Evolutionary conservation across 2,797 vertebrate genomes (phyloP), one percentile per base, ranked within the genome.

Genomic region (Pitangus sulphuratus): DNA sequence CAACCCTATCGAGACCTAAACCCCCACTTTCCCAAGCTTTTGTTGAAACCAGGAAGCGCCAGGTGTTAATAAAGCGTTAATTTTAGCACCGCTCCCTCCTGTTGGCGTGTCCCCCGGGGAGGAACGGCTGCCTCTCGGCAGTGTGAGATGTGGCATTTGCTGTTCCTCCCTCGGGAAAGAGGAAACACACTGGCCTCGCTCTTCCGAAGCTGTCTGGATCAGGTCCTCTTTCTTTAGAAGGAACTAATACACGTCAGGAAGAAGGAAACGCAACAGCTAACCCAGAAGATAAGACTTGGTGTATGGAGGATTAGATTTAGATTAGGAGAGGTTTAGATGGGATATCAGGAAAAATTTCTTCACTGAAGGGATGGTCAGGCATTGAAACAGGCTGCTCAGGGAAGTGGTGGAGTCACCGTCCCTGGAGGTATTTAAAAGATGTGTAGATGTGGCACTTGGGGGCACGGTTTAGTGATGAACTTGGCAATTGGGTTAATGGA

Each of bases 101-200:
- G 25, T 2, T 5, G 54, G 33, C 2, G 68, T 17, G 48, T 53
- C 45, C 12, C 12, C 35, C 3, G 40, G 60, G 62, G 61, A 66
- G 84, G 44, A 48, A 26, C 5, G 50, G 17, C 65, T 13, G 71
- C 15, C 71, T 22, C 14, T 15, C 1, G 40, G 62, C 70, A 4
- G 30, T 0, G 2, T 1, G n/a, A 24, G 22, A 6, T 11, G 64
- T 2, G 39, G 45, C 19, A 0, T 26, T 58, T 4, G 53, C 40
- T 7, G 44, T 18, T 13, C 33, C 40, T 37, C 65, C 18, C 48
- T 26, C 4, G 57, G 19, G 54, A 28, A 30, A 9, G n/a, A 15
- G 48, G 11, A 39, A 42, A 12, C 18, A 12, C 18, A 0, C 30
- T 7, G 16, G 40, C 53, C 17, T 35, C 2, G 9, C 39, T 56